A percentile compares a stretch with the other conserved stretches of the same genome.
Evolutionary conservation across 2,888 invertebrate species (phyloP).

Genomic region (Heliconius erato): DNA sequence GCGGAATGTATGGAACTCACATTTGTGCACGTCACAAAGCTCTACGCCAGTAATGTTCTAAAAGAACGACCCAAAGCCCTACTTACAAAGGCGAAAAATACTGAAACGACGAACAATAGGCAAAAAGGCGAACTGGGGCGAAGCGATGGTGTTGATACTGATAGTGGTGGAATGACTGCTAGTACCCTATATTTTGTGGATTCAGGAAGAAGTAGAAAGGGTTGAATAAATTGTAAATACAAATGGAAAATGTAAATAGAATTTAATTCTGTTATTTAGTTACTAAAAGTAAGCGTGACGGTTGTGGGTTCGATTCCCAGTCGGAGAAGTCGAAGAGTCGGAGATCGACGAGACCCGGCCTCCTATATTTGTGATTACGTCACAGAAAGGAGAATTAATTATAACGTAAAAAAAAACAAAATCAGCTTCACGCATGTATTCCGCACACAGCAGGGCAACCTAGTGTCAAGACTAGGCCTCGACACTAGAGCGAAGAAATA

Average conservation of each 20-base stretch:
- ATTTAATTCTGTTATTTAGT: too few species aligned
- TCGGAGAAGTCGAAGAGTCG: too few species aligned
- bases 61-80: slow-evolving; percentile 41
- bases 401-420: neutral
- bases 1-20: slow-evolving; percentile 29
- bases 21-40: slow-evolving; percentile 44
- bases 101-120: slow-evolving; percentile 52
- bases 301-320: neutral
- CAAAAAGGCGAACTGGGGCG: slow-evolving; percentile 51
- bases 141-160: slow-evolving; percentile 43
- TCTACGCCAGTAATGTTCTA: slow-evolving; percentile 46
- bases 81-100: slow-evolving; percentile 47
- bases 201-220: too few species aligned
- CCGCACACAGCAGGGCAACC: too few species aligned
- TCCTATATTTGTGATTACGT: neutral
- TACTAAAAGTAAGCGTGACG: neutral
- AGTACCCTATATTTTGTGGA: neutral
- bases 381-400: neutral
- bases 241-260: too few species aligned
- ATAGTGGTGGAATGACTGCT: neutral
- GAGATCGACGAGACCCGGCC: neutral
- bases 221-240: neutral
- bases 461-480: too few species aligned
- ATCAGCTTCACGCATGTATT: too few species aligned
- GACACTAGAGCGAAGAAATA: too few species aligned